phyloP scores from a whole-genome alignment of 37 sponge, comb jelly and placozoan genomes.

The Agelas oroides region DNA sequence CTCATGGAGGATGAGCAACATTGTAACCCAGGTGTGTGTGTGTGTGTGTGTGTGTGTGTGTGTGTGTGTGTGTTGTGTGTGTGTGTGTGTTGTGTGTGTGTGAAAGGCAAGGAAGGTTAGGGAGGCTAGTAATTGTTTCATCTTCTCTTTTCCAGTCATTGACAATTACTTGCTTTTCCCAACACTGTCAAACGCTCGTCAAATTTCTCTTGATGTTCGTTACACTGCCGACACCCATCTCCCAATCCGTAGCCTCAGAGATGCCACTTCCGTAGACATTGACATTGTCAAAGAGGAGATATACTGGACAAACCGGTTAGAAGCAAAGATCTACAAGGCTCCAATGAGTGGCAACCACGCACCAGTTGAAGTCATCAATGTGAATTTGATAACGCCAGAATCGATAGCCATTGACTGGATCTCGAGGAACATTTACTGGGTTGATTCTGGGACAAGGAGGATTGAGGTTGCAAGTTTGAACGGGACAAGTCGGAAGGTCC shows the following conservation, averaged over 20 bases:
- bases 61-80: too few relatives aligned
- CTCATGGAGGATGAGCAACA: slow-evolving; percentile 40
- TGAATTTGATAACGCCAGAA: slow-evolving; percentile 24
- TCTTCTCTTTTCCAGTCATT: slow-evolving; percentile 15
- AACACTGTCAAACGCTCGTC: background rate
- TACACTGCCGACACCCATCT: slow-evolving; percentile 17
- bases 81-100: background rate
- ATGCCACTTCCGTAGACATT: slow-evolving; percentile 30
- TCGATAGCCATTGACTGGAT: slow-evolving; percentile 86
- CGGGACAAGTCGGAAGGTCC: slow-evolving; percentile 38
- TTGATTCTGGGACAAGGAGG: slow-evolving; percentile 34
- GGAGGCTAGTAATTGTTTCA: background rate
- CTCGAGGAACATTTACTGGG: slow-evolving; percentile 76
- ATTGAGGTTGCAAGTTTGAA: slow-evolving; percentile 71
- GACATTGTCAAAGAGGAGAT: slow-evolving; percentile 33
- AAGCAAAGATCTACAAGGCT: slow-evolving; percentile 36
- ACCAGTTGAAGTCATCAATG: background rate
- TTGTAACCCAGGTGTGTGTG: slow-evolving; percentile 39
- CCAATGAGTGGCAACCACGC: background rate
- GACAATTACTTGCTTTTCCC: slow-evolving; percentile 51
- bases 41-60: background rate
- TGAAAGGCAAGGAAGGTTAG: background rate
- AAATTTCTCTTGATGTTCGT: slow-evolving; percentile 32
- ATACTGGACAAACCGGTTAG: slow-evolving; percentile 44
- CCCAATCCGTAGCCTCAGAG: slow-evolving; percentile 11